These are phyloP conservation scores for Zygaena filipendulae DNA, from an alignment of 2,888 invertebrate species.

Conservation along the genomic window DNA sequence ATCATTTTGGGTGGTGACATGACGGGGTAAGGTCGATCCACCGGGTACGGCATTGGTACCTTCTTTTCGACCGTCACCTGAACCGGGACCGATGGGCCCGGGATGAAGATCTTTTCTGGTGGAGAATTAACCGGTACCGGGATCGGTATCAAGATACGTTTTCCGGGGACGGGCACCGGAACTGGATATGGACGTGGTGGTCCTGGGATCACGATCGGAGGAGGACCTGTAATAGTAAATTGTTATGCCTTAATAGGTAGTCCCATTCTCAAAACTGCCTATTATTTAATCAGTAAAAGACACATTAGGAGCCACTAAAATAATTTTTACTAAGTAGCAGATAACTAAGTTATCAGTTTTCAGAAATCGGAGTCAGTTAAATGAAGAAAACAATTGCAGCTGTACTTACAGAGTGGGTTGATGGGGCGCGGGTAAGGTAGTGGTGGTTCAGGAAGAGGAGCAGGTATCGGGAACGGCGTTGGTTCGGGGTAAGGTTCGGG, in stretches of 20 bases:
- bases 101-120: slow-evolving; percentile 33
- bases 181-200: slow-evolving; percentile 47
- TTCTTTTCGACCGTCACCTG: slow-evolving; percentile 19
- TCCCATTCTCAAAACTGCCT: too few species aligned
- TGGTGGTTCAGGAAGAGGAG: slow-evolving; percentile 1
- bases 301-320: too few species aligned
- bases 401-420: not conserved
- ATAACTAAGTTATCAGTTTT: too few species aligned
- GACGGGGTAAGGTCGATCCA: slow-evolving; percentile 31
- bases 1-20: slow-evolving; percentile 26
- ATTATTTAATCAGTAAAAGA: too few species aligned
- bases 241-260: too few species aligned
- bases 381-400: too few species aligned
- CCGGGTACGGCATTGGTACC: slow-evolving; percentile 21
- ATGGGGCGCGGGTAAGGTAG: not conserved
- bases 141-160: slow-evolving; percentile 26
- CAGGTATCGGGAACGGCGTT: slow-evolving; percentile 1
- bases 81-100: slow-evolving; percentile 23
- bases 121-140: slow-evolving; percentile 35
- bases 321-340: too few species aligned
- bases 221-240: slow-evolving; percentile 42
- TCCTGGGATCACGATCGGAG: slow-evolving; percentile 39
- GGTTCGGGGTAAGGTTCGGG: slow-evolving; percentile 6
- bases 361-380: too few species aligned
- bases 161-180: slow-evolving; percentile 30